Evolutionary conservation across 1,140 invertebrate genomes (phyloP), one percentile per base, ranked within the genome.

Genomic region (Bombus difficillimus): DNA sequence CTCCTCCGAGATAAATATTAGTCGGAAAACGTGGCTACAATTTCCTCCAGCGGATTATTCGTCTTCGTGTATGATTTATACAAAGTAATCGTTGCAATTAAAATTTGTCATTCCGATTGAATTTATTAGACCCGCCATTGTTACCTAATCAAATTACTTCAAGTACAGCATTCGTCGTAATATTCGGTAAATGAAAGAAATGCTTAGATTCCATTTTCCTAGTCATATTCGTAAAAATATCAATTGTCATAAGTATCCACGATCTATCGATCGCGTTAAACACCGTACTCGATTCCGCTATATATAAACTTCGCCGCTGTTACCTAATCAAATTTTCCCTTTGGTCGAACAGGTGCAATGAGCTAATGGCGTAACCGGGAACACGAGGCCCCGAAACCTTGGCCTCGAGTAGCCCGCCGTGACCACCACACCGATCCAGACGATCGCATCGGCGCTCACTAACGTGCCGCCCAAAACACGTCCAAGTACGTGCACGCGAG

Each of bases 301-400:
- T 15, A 3, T 39, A 4, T 15, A 3, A 32, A 22, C 25, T 37
- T 37, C n/a, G 34, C 32, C 25, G 2, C 3, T 25, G 39, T 82
- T 53, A n/a, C 5, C 39, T 79, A 79, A 79, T 59, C 25, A 47
- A 18, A 69, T 79, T 69, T 59, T 32, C n/a, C 8, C 28, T 34
- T 22, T 47, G 13, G 68, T 83, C 80, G 15, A n/a, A 59, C 80
- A 86, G 85, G 85, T 86, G 85, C 85, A 71, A 86, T 86, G 85
- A 86, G 80, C 72, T 86, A 86, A 74, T 83, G 83, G 41, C 64
- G 83, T 84, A 80, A 84, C n/a, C 43, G 81, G 72, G 41, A 80
- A 25, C 47, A 76, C 75, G 83, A 80, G 83, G 83, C 76, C 83
- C 76, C 22, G 66, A 47, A 84, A 84, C 76, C 76, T 84, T 84